phyloP scores from a whole-genome alignment of 2,113 vertebrate species.

The Emydocephalus ijimae region DNA sequence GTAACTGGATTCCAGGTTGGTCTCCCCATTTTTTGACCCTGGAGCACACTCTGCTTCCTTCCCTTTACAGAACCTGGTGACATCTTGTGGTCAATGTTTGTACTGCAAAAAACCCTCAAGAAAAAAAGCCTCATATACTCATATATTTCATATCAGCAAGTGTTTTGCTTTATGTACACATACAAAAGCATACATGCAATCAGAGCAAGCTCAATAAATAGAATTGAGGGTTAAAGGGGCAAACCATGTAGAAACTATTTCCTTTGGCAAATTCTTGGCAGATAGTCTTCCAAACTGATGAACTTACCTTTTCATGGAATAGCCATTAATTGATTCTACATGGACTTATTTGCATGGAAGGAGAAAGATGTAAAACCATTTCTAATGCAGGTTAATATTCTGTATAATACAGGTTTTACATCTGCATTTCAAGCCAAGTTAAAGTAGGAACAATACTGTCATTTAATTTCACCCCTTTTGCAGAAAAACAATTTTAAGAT shows the following conservation, averaged over 20 bases:
- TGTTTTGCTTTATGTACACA: background rate
- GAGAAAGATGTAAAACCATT: background rate
- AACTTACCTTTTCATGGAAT: background rate
- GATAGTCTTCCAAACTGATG: background rate
- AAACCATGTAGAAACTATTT: background rate
- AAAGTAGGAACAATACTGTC: background rate
- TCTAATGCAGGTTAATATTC: background rate
- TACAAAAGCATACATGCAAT: background rate
- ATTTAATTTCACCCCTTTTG: background rate
- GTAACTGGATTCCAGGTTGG: background rate
- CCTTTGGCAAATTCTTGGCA: background rate
- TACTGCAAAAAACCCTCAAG: background rate
- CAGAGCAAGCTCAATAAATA: background rate
- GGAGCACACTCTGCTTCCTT: background rate
- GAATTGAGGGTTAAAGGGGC: background rate
- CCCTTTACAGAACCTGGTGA: constrained; percentile 15
- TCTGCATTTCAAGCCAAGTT: background rate
- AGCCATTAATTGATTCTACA: background rate
- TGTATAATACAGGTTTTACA: background rate
- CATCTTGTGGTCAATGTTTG: constrained; percentile 6
- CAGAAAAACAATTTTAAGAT: background rate
- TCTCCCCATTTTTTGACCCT: background rate
- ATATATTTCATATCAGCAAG: too few species aligned
- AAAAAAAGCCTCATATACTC: background rate
- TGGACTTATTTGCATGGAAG: background rate